These are phyloP conservation scores for Sycophaga agraensis DNA, from an alignment of 1,140 invertebrate species.

Conservation along the genomic window DNA sequence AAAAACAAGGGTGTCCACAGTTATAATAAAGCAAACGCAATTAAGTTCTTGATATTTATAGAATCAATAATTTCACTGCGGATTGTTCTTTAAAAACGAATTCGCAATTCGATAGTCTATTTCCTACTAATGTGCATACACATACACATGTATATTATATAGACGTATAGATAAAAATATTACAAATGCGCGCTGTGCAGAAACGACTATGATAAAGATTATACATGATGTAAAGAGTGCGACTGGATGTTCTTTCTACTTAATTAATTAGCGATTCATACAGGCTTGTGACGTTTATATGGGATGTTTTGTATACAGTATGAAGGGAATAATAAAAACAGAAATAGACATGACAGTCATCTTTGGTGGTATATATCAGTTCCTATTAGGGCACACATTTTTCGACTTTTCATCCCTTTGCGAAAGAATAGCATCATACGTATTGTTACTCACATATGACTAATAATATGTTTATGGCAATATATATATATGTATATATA, in stretches of 20 bases:
- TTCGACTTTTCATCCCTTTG: conserved; percentile 34
- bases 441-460: conserved; percentile 2
- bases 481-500: no score
- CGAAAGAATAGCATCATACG: conserved; percentile 16
- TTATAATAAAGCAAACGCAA: background rate
- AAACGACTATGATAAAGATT: no score
- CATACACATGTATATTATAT: conserved; percentile 15
- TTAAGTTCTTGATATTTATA: conserved; percentile 29
- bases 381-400: conserved; percentile 38
- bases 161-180: conserved; percentile 11
- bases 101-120: conserved; percentile 47
- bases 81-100: conserved; percentile 37
- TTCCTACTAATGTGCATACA: conserved; percentile 32
- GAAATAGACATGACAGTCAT: conserved; percentile 26
- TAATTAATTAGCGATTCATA: conserved; percentile 42
- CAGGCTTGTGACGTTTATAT: conserved; percentile 42
- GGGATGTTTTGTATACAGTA: conserved; percentile 40
- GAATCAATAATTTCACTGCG: conserved; percentile 32
- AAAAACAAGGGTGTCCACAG: background rate
- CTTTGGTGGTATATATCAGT: conserved; percentile 39
- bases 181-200: conserved; percentile 26
- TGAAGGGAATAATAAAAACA: conserved; percentile 1
- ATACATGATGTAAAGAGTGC: conserved; percentile 36
- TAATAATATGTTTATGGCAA: no score
- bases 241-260: conserved; percentile 45